Conservation (phyloP, 2,797 vertebrate genomes). For the Antrozous pallidus region DNA sequence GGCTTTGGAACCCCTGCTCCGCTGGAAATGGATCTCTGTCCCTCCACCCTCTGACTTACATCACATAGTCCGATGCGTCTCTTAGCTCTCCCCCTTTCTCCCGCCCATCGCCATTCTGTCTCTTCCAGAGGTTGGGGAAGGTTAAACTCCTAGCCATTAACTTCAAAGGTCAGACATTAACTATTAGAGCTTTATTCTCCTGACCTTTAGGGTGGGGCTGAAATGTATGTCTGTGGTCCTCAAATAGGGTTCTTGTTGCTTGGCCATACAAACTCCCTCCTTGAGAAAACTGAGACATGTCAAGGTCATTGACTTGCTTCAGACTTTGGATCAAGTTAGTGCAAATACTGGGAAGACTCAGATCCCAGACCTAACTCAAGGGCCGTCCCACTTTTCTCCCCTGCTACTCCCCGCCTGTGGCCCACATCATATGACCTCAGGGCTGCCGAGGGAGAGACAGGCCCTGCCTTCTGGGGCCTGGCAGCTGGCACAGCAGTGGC, state of each 20-base stretch:
- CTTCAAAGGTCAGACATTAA: slow-evolving; percentile 7
- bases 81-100: neutral
- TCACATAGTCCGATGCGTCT: neutral
- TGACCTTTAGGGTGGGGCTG: neutral
- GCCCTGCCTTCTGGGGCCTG: neutral
- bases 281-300: neutral
- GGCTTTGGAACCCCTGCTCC: neutral
- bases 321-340: neutral
- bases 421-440: neutral
- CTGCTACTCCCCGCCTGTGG: neutral
- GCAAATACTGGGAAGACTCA: neutral
- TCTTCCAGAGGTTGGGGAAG: neutral
- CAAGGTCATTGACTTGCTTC: neutral
- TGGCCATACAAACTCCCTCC: neutral
- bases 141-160: neutral
- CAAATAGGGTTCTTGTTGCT: neutral
- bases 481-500: neutral
- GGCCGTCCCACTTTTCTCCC: neutral
- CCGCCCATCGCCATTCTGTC: neutral
- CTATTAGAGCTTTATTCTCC: neutral
- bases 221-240: neutral
- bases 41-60: neutral
- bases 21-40: neutral
- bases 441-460: neutral
- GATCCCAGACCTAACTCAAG: neutral